Percentiles rank a stretch among this genome's conserved stretches.
phyloP scores from a whole-genome alignment of 2,888 invertebrate genomes.

The Diarsia brunnea region DNA sequence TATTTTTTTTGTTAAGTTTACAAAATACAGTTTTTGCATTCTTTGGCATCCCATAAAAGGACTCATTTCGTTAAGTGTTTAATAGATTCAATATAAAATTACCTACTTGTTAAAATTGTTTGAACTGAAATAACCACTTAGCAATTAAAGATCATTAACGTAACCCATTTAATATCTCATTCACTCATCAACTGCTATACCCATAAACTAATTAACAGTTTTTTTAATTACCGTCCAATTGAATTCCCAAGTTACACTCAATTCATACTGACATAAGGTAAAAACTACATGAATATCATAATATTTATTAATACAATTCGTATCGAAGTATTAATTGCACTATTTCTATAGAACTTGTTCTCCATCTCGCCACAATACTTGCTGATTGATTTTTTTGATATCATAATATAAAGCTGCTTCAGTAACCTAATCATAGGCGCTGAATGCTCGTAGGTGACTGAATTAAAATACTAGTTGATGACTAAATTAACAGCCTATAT shows the following conservation, averaged over 20 bases:
- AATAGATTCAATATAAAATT: not conserved
- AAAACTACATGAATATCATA: constrained; percentile 57
- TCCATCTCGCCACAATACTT: not conserved
- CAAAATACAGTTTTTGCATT: not conserved
- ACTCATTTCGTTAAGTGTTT: not conserved
- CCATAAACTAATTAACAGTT: constrained; percentile 32
- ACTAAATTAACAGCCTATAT: constrained; percentile 56
- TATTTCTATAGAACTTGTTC: constrained; percentile 45
- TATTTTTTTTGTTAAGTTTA: not conserved
- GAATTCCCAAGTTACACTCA: constrained; percentile 43
- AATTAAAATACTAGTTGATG: constrained; percentile 61
- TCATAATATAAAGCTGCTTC: constrained; percentile 16
- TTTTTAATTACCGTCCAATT: constrained; percentile 25
- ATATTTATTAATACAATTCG: constrained; percentile 46
- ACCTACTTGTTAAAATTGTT: not conserved
- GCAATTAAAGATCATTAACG: constrained; percentile 14
- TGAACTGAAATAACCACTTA: constrained; percentile 1
- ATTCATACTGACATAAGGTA: constrained; percentile 32
- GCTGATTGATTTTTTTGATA: constrained; percentile 24
- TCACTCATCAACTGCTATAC: not conserved
- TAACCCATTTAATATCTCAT: not conserved
- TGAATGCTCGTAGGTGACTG: constrained; percentile 50
- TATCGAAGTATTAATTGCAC: constrained; percentile 52
- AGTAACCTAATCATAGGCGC: constrained; percentile 25
- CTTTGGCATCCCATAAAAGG: not conserved